Base-by-base conservation (phyloP, 2,888 invertebrate genomes). In the Lithophane ornitopus region DNA sequence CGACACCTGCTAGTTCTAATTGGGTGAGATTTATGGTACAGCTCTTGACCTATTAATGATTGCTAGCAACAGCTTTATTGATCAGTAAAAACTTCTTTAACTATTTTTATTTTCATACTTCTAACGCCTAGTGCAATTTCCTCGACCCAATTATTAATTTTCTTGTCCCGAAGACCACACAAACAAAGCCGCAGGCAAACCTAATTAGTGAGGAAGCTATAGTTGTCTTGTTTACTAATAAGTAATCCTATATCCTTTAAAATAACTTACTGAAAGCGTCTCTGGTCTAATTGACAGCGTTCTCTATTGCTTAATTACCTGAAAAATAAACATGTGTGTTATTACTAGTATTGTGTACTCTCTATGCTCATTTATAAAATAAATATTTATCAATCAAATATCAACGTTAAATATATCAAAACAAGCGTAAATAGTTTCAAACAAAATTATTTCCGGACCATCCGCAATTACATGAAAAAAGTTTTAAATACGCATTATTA, bases 401-500 rank as follows among this genome's bases (percentile, higher is more conserved):
- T 58, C 16, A 72, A 70, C 41, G 49, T 81, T 72, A 73, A 59
- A 61, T 41, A 41, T 75, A 76, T n/a, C 39, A 59, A 85, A 73
- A 79, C 52, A 79, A 76, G 66, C 74, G 70, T 77, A 74, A 75
- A 73, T 68, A 66, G 78, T 84, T 67, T 54, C 62, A 76, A 81
- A 76, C 77, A 72, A 69, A 73, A 78, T 52, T 68, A 73, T 80
- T 74, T 71, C 59, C 66, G 72, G 59, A 58, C 73, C 76, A 80
- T 75, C 76, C 80, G 65, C 84, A 83, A 84, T 83, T 82, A 82
- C 83, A 88, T 67, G 77, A 84, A 85, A 85, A 85, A 86, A 84
- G 76, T 84, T 86, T 87, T 87, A 87, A 87, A 80, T 80, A 70
- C 80, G 80, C 82, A 75, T 81, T 81, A 87, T 85, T 89, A 87